Percentiles rank a stretch among this genome's conserved stretches.
Evolutionary conservation across 2,113 vertebrate species (phyloP).

Genomic region (Petaurus breviceps): DNA sequence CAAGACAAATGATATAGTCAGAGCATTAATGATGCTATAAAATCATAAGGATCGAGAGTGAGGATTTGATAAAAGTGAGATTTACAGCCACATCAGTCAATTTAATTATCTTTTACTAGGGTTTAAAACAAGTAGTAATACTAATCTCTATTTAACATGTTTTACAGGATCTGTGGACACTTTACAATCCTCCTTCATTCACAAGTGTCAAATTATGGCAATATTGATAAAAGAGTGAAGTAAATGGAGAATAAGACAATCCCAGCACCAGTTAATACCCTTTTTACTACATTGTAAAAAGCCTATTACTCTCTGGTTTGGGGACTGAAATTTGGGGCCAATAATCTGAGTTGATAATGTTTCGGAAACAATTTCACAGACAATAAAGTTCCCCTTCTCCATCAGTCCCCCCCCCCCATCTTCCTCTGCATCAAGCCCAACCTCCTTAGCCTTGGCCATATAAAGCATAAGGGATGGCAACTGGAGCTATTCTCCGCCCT

Average conservation of each 20-base stretch:
- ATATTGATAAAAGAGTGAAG: conserved; percentile 86
- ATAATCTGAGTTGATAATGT: conserved; percentile 84
- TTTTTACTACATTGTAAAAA: conserved; percentile 88
- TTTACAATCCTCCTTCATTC: conserved; percentile 86
- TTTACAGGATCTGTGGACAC: conserved; percentile 82
- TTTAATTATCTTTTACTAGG: conserved; percentile 87
- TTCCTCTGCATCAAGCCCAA: background rate
- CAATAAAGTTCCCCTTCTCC: conserved; percentile 67
- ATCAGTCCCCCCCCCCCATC: background rate
- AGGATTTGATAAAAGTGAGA: conserved; percentile 85
- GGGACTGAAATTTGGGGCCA: conserved; percentile 82
- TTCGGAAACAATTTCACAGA: conserved; percentile 80
- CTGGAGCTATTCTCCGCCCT: accelerated
- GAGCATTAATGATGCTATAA: conserved; percentile 87
- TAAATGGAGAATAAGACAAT: conserved; percentile 79
- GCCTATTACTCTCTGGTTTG: conserved; percentile 83
- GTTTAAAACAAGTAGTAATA: conserved; percentile 82
- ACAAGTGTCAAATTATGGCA: conserved; percentile 87
- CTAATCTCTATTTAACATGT: conserved; percentile 84
- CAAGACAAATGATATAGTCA: conserved; percentile 77
- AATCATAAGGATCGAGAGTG: conserved; percentile 81
- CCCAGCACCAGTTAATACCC: conserved; percentile 76
- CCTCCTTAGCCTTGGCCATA: background rate
- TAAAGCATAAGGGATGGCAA: background rate
- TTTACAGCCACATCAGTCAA: conserved; percentile 87